These are phyloP conservation scores for Alethe castanea DNA, from an alignment of 2,113 vertebrate genomes.

Conservation along the genomic window DNA sequence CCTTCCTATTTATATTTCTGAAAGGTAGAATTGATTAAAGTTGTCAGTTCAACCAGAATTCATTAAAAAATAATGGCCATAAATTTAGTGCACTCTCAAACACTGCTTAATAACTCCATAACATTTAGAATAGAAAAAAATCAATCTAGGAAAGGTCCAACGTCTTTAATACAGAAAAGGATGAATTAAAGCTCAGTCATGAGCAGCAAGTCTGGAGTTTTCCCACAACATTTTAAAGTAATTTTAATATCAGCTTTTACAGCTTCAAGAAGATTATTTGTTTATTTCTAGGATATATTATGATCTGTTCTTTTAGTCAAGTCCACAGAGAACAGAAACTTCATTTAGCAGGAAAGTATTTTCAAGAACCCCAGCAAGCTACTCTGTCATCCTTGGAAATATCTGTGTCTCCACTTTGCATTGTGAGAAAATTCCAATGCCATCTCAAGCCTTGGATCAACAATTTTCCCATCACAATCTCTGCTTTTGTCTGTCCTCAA, in stretches of 20 bases:
- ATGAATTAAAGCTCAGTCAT: not conserved
- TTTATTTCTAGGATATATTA: not conserved
- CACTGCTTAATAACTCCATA: conserved; percentile 38
- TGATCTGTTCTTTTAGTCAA: not conserved
- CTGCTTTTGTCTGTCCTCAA: not conserved
- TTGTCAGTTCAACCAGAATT: conserved; percentile 48
- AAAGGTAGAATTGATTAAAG: conserved; percentile 47
- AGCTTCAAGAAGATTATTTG: not conserved
- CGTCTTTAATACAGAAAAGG: not conserved
- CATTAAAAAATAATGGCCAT: conserved; percentile 31
- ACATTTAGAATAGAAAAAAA: conserved; percentile 26
- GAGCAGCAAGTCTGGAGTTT: not conserved
- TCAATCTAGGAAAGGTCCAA: conserved; percentile 5
- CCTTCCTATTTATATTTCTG: not conserved
- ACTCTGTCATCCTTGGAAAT: not conserved
- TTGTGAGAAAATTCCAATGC: not conserved
- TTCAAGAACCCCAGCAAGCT: not conserved
- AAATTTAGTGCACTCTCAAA: conserved; percentile 21
- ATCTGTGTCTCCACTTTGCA: not conserved
- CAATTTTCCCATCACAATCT: not conserved
- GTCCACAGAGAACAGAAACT: not conserved
- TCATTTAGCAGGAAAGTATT: not conserved
- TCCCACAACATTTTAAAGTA: not conserved
- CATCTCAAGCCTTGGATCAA: not conserved
- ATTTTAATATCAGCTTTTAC: not conserved